Evolutionary conservation across 2,797 vertebrate genomes (phyloP).

Genomic region (Naso thynnoides): DNA sequence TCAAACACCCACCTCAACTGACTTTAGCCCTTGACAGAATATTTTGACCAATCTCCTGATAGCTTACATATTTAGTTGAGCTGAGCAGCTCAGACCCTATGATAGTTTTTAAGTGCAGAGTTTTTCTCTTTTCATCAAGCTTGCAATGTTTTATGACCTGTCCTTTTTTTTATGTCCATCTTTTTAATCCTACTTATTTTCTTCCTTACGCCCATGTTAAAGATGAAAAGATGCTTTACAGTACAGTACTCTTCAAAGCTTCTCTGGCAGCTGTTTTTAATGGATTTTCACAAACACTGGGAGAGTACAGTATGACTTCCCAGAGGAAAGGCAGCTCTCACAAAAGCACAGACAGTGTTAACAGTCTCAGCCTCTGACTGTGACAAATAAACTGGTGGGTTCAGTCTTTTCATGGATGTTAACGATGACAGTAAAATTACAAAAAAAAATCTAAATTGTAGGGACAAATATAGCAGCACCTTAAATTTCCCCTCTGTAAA

Average conservation of each 20-base stretch:
- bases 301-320: slow-evolving; percentile 25
- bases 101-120: neutral
- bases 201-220: neutral
- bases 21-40: slow-evolving; percentile 58
- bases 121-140: neutral
- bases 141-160: neutral
- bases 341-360: slow-evolving; percentile 20
- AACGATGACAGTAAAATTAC: slow-evolving; percentile 28
- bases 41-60: slow-evolving; percentile 65
- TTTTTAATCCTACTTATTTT: neutral
- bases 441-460: neutral
- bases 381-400: neutral
- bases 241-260: slow-evolving; percentile 30
- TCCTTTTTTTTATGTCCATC: neutral
- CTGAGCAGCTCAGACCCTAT: slow-evolving; percentile 14
- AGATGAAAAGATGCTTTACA: slow-evolving; percentile 11
- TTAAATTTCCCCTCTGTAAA: too few relatives aligned
- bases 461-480: too few relatives aligned
- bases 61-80: slow-evolving; percentile 49
- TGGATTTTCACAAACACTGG: slow-evolving; percentile 37
- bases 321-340: slow-evolving; percentile 26
- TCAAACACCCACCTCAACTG: slow-evolving; percentile 55
- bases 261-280: slow-evolving; percentile 53
- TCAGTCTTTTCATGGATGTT: slow-evolving; percentile 14
- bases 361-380: slow-evolving; percentile 7